Evolutionary conservation across 1,140 invertebrate species (phyloP).

Genomic region (Drosophila tsacasi): DNA sequence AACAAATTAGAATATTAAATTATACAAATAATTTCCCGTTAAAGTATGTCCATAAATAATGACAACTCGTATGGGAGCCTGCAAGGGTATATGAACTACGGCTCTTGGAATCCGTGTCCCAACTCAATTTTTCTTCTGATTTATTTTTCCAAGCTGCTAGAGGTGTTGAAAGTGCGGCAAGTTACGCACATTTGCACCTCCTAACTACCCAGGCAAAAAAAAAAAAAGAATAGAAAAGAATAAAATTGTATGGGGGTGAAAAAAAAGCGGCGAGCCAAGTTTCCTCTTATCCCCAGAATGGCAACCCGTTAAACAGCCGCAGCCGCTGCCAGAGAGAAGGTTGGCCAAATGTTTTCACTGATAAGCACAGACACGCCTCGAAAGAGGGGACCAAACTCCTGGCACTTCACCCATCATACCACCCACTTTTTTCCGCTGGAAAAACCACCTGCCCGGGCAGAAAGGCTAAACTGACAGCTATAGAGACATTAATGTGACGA

Average conservation of each 20-base stretch:
- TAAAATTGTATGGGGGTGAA: slow-evolving; percentile 17
- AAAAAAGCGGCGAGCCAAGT: slow-evolving; percentile 18
- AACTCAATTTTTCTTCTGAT: not conserved
- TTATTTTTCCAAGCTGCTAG: slow-evolving; percentile 19
- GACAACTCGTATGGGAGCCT: not conserved
- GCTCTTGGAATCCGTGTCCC: not conserved
- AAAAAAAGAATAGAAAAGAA: slow-evolving; percentile 19
- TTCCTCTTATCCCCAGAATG: slow-evolving; percentile 31
- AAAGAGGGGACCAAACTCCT: slow-evolving; percentile 12
- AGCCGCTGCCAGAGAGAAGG: slow-evolving; percentile 28
- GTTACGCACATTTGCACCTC: slow-evolving; percentile 65
- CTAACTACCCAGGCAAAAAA: slow-evolving; percentile 30
- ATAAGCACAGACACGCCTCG: slow-evolving; percentile 65
- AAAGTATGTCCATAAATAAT: not conserved
- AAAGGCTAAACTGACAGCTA: slow-evolving; percentile 76
- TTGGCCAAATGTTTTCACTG: slow-evolving; percentile 72
- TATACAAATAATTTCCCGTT: not conserved
- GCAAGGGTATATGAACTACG: not conserved
- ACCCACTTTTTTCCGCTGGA: slow-evolving; percentile 34
- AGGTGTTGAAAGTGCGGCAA: slow-evolving; percentile 70
- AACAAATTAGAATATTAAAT: not conserved
- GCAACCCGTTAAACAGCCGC: slow-evolving; percentile 74
- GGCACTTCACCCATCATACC: slow-evolving; percentile 7
- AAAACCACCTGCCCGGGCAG: slow-evolving; percentile 45
- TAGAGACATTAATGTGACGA: slow-evolving; percentile 84